These are phyloP conservation scores for Nanorana parkeri DNA, from an alignment of 2,113 vertebrate genomes.

Conservation along the genomic window DNA sequence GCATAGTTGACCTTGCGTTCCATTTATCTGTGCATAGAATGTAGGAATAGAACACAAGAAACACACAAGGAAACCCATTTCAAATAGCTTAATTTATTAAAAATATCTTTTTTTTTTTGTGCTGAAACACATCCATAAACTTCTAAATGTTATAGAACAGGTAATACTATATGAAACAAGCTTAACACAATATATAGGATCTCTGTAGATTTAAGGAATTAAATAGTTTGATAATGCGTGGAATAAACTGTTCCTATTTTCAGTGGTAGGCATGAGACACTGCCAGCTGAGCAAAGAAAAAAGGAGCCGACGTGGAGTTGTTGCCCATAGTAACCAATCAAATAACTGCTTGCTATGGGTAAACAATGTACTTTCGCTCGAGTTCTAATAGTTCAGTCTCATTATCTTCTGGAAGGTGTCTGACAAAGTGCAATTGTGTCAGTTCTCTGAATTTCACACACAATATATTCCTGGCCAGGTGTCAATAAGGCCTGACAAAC, in stretches of 20 bases:
- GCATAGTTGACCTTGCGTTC: too few species aligned
- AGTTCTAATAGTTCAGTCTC: too few species aligned
- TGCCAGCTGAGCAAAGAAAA: too few species aligned
- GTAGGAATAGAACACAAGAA: neutral
- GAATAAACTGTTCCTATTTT: neutral
- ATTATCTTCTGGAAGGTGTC: too few species aligned
- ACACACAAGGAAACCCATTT: neutral
- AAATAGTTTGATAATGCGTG: neutral
- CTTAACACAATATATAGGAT: slow-evolving; percentile 1
- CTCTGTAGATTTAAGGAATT: slow-evolving; percentile 16
- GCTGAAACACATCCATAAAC: slow-evolving; percentile 34
- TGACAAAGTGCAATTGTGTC: too few species aligned
- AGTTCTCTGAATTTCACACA: too few species aligned
- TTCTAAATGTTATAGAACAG: slow-evolving; percentile 29
- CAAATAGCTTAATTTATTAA: slow-evolving; percentile 47
- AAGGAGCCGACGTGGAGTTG: too few species aligned
- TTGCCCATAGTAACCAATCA: too few species aligned
- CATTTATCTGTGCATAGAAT: too few species aligned
- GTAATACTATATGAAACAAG: slow-evolving; percentile 8
- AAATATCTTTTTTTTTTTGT: slow-evolving; percentile 43
- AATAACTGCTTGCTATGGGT: too few species aligned
- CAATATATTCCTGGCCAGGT: neutral
- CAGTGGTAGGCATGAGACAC: neutral
- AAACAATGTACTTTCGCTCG: too few species aligned
- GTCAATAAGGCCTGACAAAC: neutral